Base-by-base conservation (phyloP, 92 coral and sea anemone genomes). In the Palythoa heliodiscus region DNA sequence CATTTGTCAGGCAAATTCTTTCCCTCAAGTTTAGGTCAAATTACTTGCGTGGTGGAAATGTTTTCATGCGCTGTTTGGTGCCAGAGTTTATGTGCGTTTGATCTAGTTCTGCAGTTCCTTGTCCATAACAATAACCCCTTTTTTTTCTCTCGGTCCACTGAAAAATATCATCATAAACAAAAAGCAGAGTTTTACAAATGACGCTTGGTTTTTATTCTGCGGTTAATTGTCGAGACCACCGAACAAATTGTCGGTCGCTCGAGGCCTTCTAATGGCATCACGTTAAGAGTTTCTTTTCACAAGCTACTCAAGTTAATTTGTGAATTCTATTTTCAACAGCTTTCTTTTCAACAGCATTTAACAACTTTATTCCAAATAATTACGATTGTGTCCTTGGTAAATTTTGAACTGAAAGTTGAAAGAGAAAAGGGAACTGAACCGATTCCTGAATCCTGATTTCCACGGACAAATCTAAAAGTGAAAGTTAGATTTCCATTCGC, bases 241-340 rank as follows among this genome's bases (percentile, higher is more conserved):
- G 9, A 57, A 77, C 82, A 77, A 77, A 54, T 39, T 64, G 75
- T 67, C 50, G 22, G 50, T 80, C 25, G 84, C 75, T 80, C 67
- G 52, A 47, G 84, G 39, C 54, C 13, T 52, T 19, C 12, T 23
- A 19, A 23, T 22, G 52, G 60, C 52, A 25, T 23, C 12, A 14
- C 23, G 84, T 79, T 64, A 40, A 63, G 61, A 61, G 11, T 64
- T 66, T 64, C 73, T 50, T 66, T 80, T 80, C 84, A 76, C 63
- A 54, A 55, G 39, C 29, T 76, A 7, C 84, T 20, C 67, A 54
- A 55, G 35, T 76, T 76, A 23, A 63, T 35, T 66, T 80, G 58
- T 47, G 74, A 25, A 20, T 48, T 52, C 20, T 47, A n/a, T 24
- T 39, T 80, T 66, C 84, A 63, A 68, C 74, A 13, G 55, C 15